Evolutionary conservation across 2,797 vertebrate species (phyloP).

Genomic region (Sebastes ruberrimus): DNA sequence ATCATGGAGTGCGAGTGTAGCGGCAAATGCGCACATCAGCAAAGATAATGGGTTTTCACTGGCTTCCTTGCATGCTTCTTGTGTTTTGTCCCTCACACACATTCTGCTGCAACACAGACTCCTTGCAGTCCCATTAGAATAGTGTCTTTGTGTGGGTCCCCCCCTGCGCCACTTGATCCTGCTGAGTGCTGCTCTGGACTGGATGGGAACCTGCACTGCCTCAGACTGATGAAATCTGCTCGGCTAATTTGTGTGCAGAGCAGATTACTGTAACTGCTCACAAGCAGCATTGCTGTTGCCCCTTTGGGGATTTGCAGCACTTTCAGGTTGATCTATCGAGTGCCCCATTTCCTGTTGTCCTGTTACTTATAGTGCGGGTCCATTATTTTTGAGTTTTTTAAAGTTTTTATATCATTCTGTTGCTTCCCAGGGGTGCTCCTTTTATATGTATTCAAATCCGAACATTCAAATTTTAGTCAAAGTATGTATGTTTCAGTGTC

Average conservation of each 20-base stretch:
- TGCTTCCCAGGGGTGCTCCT: too few species aligned
- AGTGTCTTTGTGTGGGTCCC: slow-evolving; percentile 55
- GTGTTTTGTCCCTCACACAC: slow-evolving; percentile 7
- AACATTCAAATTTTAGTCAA: too few species aligned
- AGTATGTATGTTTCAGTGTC: too few species aligned
- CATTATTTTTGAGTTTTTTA: background rate
- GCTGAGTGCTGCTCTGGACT: slow-evolving; percentile 52
- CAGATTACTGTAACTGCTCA: slow-evolving; percentile 54
- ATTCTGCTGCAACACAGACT: slow-evolving; percentile 31
- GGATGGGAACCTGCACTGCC: slow-evolving; percentile 40
- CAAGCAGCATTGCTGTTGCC: background rate
- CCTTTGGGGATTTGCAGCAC: background rate
- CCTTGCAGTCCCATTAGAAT: slow-evolving; percentile 53
- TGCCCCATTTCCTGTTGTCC: slow-evolving; percentile 14
- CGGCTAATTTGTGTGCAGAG: slow-evolving; percentile 59
- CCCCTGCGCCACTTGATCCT: slow-evolving; percentile 54
- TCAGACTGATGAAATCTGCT: slow-evolving; percentile 38
- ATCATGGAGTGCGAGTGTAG: slow-evolving; percentile 17
- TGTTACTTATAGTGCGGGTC: background rate
- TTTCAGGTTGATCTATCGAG: background rate
- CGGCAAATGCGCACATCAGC: background rate
- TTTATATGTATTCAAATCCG: too few species aligned
- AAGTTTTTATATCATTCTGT: too few species aligned
- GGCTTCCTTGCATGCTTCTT: slow-evolving; percentile 15
- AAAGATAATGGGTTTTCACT: background rate